Evolutionary conservation across 1,140 invertebrate species (phyloP), one percentile per base, ranked within the genome.

Genomic region (Euwallacea fornicatus): DNA sequence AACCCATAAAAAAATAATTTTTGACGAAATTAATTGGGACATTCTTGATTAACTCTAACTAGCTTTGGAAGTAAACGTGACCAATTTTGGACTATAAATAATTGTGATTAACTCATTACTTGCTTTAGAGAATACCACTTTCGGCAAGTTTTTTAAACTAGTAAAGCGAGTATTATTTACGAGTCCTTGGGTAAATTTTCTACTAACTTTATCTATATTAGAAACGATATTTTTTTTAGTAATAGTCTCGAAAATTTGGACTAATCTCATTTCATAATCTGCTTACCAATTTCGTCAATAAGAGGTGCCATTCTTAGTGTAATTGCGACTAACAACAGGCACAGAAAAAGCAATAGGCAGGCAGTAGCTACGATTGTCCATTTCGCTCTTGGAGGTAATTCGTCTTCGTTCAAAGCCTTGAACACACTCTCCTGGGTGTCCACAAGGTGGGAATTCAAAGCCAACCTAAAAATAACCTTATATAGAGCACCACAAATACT

Each of bases 241-340:
- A 58, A 13, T 9, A 53, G 6, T n/a, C 50, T n/a, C 50, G 6
- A 10, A 41, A 9, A 0, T 42, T 61, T 42, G 13, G 43, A 64
- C 62, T 10, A 16, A 16, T 59, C 56, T 7, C n/a, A n/a, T 47
- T 46, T 50, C 4, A 33, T 33, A 33, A 33, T 33, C 21, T 65
- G 11, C 91, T 91, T 82, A 96, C 93, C 93, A 89, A 96, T 93
- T 78, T 95, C 93, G 79, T 96, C 94, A 74, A 96, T 96, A 61
- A 96, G 89, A 0, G 94, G 94, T 3, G 93, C 93, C 91, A 96
- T 94, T 44, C 93, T 83, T 2, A 96, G 83, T 0, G 93, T 96
- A 47, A 95, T 89, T 2, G 93, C 93, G n/a, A 96, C 93, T 15
- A 95, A 83, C 63, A 95, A 84, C 72, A 96, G 86, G 78, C 93